Evolutionary conservation across 2,888 invertebrate species (phyloP).

Genomic region (Ochropleura plecta): DNA sequence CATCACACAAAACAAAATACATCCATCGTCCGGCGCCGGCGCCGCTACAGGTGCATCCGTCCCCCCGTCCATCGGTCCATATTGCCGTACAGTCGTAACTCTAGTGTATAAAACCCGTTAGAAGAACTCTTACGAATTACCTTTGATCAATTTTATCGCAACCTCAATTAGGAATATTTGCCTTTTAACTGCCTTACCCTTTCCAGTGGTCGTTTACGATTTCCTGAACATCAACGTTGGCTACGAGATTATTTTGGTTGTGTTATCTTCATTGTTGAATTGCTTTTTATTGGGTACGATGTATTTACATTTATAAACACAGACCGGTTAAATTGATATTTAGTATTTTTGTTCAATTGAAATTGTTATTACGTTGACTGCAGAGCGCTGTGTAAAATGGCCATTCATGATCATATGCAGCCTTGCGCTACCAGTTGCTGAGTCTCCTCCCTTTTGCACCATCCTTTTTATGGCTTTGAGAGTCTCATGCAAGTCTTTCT

Average conservation of each 20-base stretch:
- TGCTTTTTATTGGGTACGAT: background rate
- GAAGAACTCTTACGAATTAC: conserved; percentile 16
- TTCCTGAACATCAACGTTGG: conserved; percentile 34
- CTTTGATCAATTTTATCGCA: conserved; percentile 65
- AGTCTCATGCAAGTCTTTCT: background rate
- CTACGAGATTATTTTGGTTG: conserved; percentile 23
- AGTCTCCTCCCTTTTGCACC: background rate
- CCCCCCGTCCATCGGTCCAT: background rate
- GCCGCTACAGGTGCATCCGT: background rate
- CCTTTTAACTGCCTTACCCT: conserved; percentile 38
- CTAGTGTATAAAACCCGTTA: background rate
- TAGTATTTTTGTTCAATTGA: background rate
- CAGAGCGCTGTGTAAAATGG: background rate
- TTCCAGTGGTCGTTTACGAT: conserved; percentile 35
- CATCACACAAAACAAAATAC: conserved; percentile 2
- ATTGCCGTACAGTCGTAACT: background rate
- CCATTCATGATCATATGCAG: background rate
- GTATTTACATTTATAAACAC: background rate
- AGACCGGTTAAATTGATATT: background rate
- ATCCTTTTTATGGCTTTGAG: background rate
- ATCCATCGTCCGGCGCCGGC: conserved; percentile 29
- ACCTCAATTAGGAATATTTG: conserved; percentile 58
- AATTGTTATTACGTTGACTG: background rate
- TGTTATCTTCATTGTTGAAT: conserved; percentile 18
- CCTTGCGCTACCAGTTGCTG: background rate